Percentiles rank a stretch among this genome's conserved stretches.
These are phyloP conservation scores for Helicoverpa assulta DNA, from an alignment of 2,888 invertebrate species.

Conservation along the genomic window DNA sequence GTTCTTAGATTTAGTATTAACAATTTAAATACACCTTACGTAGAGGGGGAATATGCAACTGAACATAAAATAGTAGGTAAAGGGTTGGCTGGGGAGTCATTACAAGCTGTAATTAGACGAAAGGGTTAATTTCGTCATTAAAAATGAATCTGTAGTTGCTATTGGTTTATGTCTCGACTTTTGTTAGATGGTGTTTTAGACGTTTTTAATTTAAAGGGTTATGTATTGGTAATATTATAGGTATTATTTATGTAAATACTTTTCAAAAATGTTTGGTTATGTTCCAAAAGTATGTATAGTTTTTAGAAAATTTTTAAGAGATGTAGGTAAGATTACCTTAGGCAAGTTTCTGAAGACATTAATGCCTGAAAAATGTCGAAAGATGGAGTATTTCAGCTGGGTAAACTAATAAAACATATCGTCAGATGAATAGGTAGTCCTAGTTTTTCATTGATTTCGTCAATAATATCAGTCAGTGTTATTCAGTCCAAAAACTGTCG, in stretches of 20 bases:
- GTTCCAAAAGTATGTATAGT: too few species aligned
- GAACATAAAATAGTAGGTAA: constrained; percentile 27
- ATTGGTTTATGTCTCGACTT: constrained; percentile 23
- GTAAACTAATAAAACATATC: too few species aligned
- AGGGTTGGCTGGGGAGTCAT: constrained; percentile 18
- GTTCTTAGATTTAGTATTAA: constrained; percentile 1
- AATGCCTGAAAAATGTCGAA: too few species aligned
- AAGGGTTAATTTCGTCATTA: constrained; percentile 41
- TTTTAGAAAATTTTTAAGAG: too few species aligned
- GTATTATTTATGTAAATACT: too few species aligned
- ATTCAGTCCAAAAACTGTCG: not conserved
- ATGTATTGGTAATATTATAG: too few species aligned
- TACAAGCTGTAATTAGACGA: constrained; percentile 12
- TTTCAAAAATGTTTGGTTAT: too few species aligned
- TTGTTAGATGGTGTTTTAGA: constrained; percentile 1
- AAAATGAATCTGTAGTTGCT: constrained; percentile 32
- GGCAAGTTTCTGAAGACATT: too few species aligned
- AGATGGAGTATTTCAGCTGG: too few species aligned
- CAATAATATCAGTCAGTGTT: not conserved
- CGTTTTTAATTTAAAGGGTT: constrained; percentile 37
- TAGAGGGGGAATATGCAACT: constrained; percentile 2
- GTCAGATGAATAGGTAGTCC: too few species aligned
- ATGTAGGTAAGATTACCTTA: too few species aligned
- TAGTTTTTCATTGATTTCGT: too few species aligned
- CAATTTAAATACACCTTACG: constrained; percentile 1